phyloP scores from a whole-genome alignment of 2,113 vertebrate genomes.

The Salvelinus alpinus region DNA sequence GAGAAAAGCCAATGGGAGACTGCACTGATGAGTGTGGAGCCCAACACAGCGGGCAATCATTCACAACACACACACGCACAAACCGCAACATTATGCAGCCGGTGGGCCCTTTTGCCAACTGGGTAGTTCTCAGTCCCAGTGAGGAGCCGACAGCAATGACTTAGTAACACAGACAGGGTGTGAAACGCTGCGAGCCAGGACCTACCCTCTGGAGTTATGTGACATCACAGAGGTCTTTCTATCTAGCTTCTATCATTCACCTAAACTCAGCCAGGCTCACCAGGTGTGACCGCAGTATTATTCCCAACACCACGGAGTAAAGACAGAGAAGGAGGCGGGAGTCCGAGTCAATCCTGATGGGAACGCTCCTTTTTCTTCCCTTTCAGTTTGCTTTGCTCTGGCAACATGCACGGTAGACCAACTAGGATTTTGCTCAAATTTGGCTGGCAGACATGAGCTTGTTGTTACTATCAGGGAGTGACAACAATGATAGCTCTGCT shows the following conservation, averaged over 20 bases:
- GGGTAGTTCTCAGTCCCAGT: not conserved
- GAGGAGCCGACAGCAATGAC: conserved; percentile 15
- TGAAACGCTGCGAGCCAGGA: not conserved
- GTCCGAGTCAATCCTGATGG: too few species aligned
- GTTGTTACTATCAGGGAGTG: not conserved
- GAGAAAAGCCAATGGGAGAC: conserved; percentile 94
- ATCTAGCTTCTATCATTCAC: not conserved
- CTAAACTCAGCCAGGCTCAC: not conserved
- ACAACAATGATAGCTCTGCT: too few species aligned
- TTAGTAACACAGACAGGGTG: conserved; percentile 16
- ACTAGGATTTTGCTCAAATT: not conserved
- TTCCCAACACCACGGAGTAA: not conserved
- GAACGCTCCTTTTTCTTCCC: too few species aligned
- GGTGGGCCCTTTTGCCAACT: conserved; percentile 13
- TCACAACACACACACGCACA: conserved; percentile 3
- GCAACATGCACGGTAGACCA: not conserved
- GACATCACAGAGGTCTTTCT: conserved; percentile 1
- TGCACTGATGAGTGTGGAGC: conserved; percentile 69
- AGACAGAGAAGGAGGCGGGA: not conserved
- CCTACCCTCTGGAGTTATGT: not conserved
- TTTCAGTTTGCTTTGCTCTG: not conserved
- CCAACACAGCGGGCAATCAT: not conserved
- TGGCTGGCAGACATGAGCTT: not conserved
- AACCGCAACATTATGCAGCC: not conserved
- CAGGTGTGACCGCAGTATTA: not conserved